Conservation (phyloP, 1,140 invertebrate species). For the Dendroctonus ponderosae region DNA sequence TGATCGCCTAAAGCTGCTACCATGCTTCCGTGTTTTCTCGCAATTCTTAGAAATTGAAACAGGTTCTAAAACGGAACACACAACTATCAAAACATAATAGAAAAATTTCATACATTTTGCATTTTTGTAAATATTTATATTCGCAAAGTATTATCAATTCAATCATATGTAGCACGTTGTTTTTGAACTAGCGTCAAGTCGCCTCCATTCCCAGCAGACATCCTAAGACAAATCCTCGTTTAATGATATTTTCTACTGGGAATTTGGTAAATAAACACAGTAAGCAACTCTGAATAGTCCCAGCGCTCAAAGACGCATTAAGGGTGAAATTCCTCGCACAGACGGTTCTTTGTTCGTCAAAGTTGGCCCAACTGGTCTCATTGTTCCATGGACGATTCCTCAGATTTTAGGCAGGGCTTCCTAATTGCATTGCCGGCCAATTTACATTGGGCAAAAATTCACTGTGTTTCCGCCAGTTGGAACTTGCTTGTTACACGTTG, state of each 20-base stretch:
- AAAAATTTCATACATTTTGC: too few relatives aligned
- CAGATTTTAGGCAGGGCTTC: conserved; percentile 14
- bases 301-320: conserved; percentile 19
- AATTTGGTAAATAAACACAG: conserved; percentile 17
- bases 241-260: conserved; percentile 9
- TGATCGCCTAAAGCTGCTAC: too few relatives aligned
- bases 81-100: too few relatives aligned
- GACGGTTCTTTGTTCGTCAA: conserved; percentile 19
- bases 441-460: conserved; percentile 7
- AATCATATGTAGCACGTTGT: too few relatives aligned
- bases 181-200: too few relatives aligned
- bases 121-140: too few relatives aligned
- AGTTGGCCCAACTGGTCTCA: conserved; percentile 20
- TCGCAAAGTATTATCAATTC: too few relatives aligned
- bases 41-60: too few relatives aligned
- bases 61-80: too few relatives aligned
- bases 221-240: conserved; percentile 6
- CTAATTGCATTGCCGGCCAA: conserved; percentile 21
- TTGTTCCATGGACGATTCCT: conserved; percentile 16
- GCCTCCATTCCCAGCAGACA: neutral
- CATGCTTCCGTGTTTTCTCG: too few relatives aligned
- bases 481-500: too few relatives aligned
- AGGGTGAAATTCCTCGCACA: conserved; percentile 21
- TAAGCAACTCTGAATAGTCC: conserved; percentile 10
- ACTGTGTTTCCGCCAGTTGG: too few relatives aligned